Conservation (phyloP, 2,113 vertebrate species). For the Erythrolamprus reginae region DNA sequence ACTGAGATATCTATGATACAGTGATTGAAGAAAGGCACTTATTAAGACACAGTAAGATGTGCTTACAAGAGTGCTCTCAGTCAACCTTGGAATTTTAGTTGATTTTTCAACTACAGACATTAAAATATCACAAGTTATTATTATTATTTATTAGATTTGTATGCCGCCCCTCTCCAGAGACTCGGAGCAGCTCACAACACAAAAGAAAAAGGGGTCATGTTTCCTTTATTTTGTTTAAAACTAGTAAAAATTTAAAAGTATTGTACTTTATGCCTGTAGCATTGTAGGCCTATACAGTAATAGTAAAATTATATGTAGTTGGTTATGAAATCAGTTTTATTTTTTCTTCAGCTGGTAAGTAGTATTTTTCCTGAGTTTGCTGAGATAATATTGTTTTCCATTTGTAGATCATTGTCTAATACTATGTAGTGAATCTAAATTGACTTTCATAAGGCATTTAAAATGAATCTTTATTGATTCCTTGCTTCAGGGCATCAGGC, state of each 20-base stretch:
- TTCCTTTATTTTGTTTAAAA: not conserved
- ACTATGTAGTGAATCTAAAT: not conserved
- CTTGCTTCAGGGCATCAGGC: not conserved
- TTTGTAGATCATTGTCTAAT: not conserved
- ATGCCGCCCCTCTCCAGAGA: too few relatives aligned
- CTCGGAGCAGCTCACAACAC: too few relatives aligned
- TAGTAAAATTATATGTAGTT: not conserved
- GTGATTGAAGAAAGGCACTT: not conserved
- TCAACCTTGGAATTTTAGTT: not conserved
- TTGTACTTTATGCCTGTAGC: not conserved
- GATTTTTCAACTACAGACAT: not conserved
- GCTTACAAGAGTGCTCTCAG: not conserved
- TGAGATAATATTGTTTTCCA: not conserved
- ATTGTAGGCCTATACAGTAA: too few relatives aligned
- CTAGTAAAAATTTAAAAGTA: not conserved
- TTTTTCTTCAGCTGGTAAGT: not conserved
- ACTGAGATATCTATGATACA: not conserved
- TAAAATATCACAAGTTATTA: not conserved
- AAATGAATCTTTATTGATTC: conserved; percentile 5
- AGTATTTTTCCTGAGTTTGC: not conserved
- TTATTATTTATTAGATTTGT: too few relatives aligned
- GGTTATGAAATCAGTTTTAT: not conserved
- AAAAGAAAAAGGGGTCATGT: not conserved
- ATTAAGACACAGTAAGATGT: not conserved
- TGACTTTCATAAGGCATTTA: not conserved